These are phyloP conservation scores for Lucilia sericata DNA, from an alignment of 1,140 invertebrate species.

Conservation along the genomic window DNA sequence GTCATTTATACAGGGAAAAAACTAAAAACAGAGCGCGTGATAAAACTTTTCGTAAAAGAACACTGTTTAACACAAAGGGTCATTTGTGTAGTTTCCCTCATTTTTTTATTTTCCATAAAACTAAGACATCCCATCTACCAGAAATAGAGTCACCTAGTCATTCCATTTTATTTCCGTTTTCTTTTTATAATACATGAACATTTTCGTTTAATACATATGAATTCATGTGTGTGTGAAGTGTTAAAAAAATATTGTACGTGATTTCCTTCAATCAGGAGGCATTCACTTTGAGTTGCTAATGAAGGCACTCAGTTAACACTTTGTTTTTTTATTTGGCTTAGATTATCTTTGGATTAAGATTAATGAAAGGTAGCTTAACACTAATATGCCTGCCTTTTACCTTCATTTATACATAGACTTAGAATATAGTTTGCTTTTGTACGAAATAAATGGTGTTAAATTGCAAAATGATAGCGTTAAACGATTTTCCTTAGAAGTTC, in stretches of 20 bases:
- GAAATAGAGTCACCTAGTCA: background rate
- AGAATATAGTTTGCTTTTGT: background rate
- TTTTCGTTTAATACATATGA: background rate
- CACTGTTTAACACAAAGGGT: background rate
- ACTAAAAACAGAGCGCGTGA: background rate
- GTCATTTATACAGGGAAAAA: background rate
- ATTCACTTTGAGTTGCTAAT: slow-evolving; percentile 27
- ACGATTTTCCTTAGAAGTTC: background rate
- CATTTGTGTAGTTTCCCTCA: background rate
- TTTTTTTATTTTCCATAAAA: no score
- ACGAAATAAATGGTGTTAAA: slow-evolving; percentile 5
- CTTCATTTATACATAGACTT: background rate
- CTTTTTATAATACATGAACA: background rate
- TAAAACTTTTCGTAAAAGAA: background rate
- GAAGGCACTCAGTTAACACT: slow-evolving; percentile 22
- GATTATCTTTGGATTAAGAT: slow-evolving; percentile 40
- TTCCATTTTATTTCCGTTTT: background rate
- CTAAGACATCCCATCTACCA: background rate
- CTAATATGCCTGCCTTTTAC: background rate
- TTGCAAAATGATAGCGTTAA: slow-evolving; percentile 21
- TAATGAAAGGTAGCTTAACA: slow-evolving; percentile 28
- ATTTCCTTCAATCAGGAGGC: slow-evolving; percentile 31
- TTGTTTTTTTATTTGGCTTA: background rate
- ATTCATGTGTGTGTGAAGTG: background rate
- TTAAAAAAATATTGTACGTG: slow-evolving; percentile 20